These are phyloP conservation scores for Bimastos eiseni DNA, from an alignment of 2,888 invertebrate genomes.

Conservation along the genomic window DNA sequence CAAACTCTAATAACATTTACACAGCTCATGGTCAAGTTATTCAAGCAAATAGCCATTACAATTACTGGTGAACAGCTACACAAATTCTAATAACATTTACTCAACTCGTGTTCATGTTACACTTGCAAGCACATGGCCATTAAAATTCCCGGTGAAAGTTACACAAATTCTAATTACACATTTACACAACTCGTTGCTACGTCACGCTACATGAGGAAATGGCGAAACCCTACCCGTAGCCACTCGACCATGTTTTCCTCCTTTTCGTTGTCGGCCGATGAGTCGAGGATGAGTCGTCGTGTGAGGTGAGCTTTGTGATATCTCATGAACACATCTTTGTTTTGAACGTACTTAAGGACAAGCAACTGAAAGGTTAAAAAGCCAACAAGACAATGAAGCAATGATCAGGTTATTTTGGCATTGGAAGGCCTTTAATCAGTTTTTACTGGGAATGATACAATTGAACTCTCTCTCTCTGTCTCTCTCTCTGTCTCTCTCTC, in stretches of 20 bases:
- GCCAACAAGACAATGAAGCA: no score
- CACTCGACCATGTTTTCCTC: slow-evolving; percentile 99
- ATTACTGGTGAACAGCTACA: no score
- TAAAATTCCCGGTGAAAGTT: background rate
- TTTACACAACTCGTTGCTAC: background rate
- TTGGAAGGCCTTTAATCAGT: no score
- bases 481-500: no score
- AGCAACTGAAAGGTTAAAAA: slow-evolving; percentile 67
- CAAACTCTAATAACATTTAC: no score
- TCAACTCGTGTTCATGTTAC: no score
- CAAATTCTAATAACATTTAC: no score
- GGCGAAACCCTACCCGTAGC: slow-evolving; percentile 65
- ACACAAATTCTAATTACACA: background rate
- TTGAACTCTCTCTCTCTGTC: no score
- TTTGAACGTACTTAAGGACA: slow-evolving; percentile 96
- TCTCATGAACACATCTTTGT: slow-evolving; percentile 99
- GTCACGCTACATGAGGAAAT: background rate
- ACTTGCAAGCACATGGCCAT: background rate
- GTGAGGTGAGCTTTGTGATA: slow-evolving; percentile 98
- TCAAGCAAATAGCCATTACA: no score
- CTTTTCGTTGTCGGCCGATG: slow-evolving; percentile 97
- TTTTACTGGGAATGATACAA: no score
- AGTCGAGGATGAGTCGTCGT: slow-evolving; percentile 90
- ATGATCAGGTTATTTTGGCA: no score
- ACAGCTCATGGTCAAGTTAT: no score